phyloP scores from a whole-genome alignment of 2,113 vertebrate species.

The Ophiodon elongatus region DNA sequence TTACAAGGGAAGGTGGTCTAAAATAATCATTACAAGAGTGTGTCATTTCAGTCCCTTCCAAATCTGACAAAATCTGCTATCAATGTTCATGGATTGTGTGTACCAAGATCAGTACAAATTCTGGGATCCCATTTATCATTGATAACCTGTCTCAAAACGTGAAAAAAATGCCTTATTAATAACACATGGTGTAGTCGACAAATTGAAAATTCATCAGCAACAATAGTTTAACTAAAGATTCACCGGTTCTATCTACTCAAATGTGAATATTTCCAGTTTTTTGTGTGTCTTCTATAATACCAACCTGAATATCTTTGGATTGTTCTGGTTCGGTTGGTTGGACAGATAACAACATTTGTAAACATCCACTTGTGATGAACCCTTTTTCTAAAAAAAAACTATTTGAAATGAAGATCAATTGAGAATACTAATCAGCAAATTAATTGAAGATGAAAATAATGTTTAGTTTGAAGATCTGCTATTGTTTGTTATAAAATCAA shows the following conservation, averaged over 20 bases:
- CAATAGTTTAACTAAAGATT: not conserved
- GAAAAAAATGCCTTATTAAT: not conserved
- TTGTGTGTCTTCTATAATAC: not conserved
- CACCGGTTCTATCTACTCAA: not conserved
- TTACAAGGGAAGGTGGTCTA: conserved; percentile 33
- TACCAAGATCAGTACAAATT: not conserved
- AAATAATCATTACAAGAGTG: conserved; percentile 8
- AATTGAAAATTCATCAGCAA: no score
- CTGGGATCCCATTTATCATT: not conserved
- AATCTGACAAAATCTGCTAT: not conserved
- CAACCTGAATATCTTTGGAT: not conserved
- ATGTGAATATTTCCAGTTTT: not conserved
- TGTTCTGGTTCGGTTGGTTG: not conserved
- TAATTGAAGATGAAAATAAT: not conserved
- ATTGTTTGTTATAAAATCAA: not conserved
- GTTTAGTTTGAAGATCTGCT: not conserved
- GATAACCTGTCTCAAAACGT: not conserved
- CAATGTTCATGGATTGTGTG: not conserved
- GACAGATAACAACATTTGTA: not conserved
- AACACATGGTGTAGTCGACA: not conserved
- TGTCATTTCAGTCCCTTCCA: conserved; percentile 6
- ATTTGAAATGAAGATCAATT: not conserved
- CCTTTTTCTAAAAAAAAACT: not conserved
- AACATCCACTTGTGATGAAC: not conserved
- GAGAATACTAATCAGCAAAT: not conserved